Conservation (phyloP, 2,888 invertebrate genomes). For the Lithophane ornitopus region DNA sequence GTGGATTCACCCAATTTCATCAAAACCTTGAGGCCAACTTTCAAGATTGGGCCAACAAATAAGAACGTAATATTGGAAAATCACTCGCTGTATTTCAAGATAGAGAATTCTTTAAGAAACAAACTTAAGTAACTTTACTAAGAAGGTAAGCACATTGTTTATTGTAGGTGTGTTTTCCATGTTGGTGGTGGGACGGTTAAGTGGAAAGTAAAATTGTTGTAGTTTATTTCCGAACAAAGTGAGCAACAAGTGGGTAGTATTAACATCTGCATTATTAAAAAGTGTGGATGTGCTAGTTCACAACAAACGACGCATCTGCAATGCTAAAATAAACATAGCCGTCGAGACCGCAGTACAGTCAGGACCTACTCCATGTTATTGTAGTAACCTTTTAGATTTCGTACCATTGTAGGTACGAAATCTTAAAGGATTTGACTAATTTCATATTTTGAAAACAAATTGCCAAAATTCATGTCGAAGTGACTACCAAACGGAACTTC, state of each 20-base stretch:
- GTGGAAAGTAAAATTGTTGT: constrained; percentile 52
- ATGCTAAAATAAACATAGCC: constrained; percentile 72
- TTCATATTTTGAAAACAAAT: constrained; percentile 20
- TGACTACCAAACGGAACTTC: no score
- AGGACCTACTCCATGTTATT: constrained; percentile 22
- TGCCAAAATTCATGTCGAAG: neutral
- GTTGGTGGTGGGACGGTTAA: neutral
- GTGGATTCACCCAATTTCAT: constrained; percentile 49
- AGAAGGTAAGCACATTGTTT: neutral
- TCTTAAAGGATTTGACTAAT: neutral
- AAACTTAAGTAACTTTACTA: neutral
- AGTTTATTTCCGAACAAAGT: constrained; percentile 52
- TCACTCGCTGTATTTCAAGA: constrained; percentile 23
- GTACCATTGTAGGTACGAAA: neutral
- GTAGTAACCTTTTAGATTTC: constrained; percentile 14
- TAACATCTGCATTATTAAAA: constrained; percentile 73
- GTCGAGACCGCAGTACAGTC: constrained; percentile 51
- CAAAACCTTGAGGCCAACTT: constrained; percentile 52
- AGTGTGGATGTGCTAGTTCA: constrained; percentile 57
- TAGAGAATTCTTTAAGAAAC: neutral
- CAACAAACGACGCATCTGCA: constrained; percentile 71
- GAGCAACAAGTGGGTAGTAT: constrained; percentile 65
- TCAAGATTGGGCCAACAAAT: constrained; percentile 45
- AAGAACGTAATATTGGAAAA: constrained; percentile 47
- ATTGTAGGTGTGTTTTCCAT: constrained; percentile 7